Evolutionary conservation across 2,113 vertebrate genomes (phyloP), one percentile per base, ranked within the genome.

Genomic region (Prolemur simus): DNA sequence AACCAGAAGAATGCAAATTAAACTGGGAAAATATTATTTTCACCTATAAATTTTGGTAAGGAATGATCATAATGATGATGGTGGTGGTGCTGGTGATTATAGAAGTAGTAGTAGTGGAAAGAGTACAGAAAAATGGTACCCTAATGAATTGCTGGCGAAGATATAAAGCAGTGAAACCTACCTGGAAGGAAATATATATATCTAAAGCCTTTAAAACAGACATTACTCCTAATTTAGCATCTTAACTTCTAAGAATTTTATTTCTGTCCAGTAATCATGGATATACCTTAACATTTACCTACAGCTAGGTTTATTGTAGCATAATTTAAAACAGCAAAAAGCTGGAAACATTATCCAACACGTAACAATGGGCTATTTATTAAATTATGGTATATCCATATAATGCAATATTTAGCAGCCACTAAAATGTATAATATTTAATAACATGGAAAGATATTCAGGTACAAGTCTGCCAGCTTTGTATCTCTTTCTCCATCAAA

Each of bases 161-260:
- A 80, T 85, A 66, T 39, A 92, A 93, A 96, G 49, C 37, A 47
- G 37, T 49, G 39, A 17, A 74, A 52, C 23, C 58, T 89, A 68
- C 29, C 68, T 47, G 73, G 81, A 94, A 82, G 49, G 42, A 63
- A 85, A 63, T 81, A 81, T 58, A 81, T 58, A 87, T 60, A 60
- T 87, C 63, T 78, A 71, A 94, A 82, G 71, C 12, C 29, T 92
- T 92, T 85, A 74, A 95, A 74, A 86, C 66, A 83, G 34, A 77
- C 8, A 81, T 74, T 91, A 89, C 32, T 89, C 42, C 49, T 68
- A 60, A 91, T 56, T 80, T 10, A 96, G 54, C 27, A 66, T 80
- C 91, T 94, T 63, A 64, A 95, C n/a, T 88, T 91, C 45, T 76
- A 89, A 92, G n/a, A 92, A 68, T 39, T 91, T 39, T 80, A 73